Evolutionary conservation across 1,140 invertebrate genomes (phyloP), one percentile per base, ranked within the genome.

Genomic region (Heliconius hewitsoni): DNA sequence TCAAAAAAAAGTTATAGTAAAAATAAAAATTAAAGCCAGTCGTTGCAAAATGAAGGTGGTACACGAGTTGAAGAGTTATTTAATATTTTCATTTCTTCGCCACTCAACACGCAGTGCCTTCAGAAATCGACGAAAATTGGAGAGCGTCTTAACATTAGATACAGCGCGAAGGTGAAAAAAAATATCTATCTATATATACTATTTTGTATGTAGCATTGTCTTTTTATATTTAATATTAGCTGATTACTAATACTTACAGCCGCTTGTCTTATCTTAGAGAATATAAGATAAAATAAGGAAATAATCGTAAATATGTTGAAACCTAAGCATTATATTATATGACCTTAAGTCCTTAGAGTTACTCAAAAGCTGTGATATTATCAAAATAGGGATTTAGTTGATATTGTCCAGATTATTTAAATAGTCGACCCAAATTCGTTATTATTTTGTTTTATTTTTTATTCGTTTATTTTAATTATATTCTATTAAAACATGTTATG

Each of bases 281-380:
- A 71, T 30, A 55, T 72, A 37, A 46, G 66, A 71, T 77, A 81
- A 77, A 81, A 46, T 42, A 37, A 52, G 57, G 27, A 55, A 74
- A 81, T 81, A 77, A 81, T 77, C 80, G 76, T 77, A 81, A 81
- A 81, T 81, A 74, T 60, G 60, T 74, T 46, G 60, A 55, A 57
- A 71, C 50, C 11, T 66, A 81, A 74, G 66, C 80, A 77, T 77
- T 77, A 80, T 60, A 74, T 77, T 80, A 76, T 66, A 60, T 73
- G 71, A 80, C 73, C 78, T 80, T 73, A 57, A 73, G 72, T 71
- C 23, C 71, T 71, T 19, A 16, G 71, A 42, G 39, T 39, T 72
- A 37, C 37, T 39, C 19, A 72, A 39, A 72, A 37, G 71, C 30
- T 72, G n/a, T 72, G 71, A 72, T 39, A n/a, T 11, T 42, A 72